Evolutionary conservation across 2,888 invertebrate genomes (phyloP).

Genomic region (Drosophila dives): DNA sequence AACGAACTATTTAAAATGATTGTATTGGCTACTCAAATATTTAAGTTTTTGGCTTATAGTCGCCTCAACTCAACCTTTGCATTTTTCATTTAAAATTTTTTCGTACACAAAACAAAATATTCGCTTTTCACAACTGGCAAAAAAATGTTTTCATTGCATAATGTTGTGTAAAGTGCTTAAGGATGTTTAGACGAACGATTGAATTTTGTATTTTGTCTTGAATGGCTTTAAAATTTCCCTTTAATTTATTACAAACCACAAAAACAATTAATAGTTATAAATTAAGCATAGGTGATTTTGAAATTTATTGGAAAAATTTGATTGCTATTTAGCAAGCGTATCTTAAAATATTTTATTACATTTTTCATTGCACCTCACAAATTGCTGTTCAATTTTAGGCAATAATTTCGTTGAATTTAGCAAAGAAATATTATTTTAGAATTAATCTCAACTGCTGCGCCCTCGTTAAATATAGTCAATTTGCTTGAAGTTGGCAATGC

Average conservation of each 20-base stretch:
- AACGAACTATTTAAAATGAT: slow-evolving; percentile 13
- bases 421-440: background rate
- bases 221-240: background rate
- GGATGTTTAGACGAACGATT: background rate
- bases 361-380: background rate
- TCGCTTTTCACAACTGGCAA: background rate
- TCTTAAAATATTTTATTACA: background rate
- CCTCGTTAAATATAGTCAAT: background rate
- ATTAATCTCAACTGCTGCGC: background rate
- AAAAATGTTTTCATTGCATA: slow-evolving; percentile 59
- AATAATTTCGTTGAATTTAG: background rate
- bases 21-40: background rate
- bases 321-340: background rate
- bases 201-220: background rate
- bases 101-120: slow-evolving; percentile 21
- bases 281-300: background rate
- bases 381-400: background rate
- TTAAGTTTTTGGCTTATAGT: background rate
- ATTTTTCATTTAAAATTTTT: background rate
- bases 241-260: background rate
- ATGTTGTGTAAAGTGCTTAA: slow-evolving; percentile 10
- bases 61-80: background rate
- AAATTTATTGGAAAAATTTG: background rate
- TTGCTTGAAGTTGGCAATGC: background rate
- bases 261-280: background rate